Base-by-base conservation (phyloP, 2,797 vertebrate species). In the Nyctalus aviator region DNA sequence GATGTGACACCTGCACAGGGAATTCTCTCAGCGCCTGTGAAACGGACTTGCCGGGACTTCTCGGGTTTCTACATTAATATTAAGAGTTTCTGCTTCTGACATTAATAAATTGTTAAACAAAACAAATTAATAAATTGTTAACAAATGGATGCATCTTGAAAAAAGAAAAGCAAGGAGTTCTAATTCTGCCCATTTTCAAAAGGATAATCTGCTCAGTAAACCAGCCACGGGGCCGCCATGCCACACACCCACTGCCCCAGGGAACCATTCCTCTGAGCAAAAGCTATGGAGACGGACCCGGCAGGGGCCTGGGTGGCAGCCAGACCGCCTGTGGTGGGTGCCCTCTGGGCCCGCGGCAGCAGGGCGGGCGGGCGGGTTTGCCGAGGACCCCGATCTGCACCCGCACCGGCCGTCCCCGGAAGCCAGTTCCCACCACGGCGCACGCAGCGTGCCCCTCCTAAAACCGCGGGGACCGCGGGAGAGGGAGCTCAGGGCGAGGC, bases 61-160 rank as follows among this genome's bases (percentile, higher is more conserved):
- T 75, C 20, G 27, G 30, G 6, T 88, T 95, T 92, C 69, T 90
- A 62, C 20, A 71, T 75, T 89, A 72, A 69, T 30, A 82, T 32
- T 46, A 50, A 50, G 50, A 57, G 35, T 72, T 77, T 32, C 62
- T 88, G 66, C 87, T 69, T 93, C 78, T 83, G 71, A 73, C 44
- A 20, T n/a, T 23, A 48, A 25, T 73, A 18, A 25, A 20, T 2
- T n/a, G 41, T 46, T 73, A 30, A 46, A 41, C 37, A 41, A 41
- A 41, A 41, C 37, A 41, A 41, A 41, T 41, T 41, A 41, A 41
- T 41, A 41, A 41, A 41, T 41, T 41, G 37, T 41, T 41, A 41
- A 41, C 37, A 41, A 94, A 95, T 46, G 12, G n/a, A n/a, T 57
- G 5, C 50, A 21, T 69, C 32, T 53, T 53, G 18, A 18, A 53